Evolutionary conservation across 2,888 invertebrate species (phyloP).

Genomic region (Myopa tessellatipennis): DNA sequence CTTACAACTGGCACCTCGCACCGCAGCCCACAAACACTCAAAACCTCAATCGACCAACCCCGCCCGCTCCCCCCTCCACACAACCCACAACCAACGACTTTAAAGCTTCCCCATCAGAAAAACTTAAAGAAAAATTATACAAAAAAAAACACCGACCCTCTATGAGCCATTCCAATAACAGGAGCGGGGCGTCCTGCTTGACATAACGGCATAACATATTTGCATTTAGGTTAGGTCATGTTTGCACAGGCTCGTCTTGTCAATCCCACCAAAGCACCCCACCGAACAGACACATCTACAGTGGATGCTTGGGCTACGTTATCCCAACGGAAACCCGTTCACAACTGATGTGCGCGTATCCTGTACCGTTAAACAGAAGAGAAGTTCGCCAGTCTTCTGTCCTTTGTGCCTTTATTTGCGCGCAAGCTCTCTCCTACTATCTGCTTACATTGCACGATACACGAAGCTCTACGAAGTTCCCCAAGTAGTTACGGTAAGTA

Average conservation of each 20-base stretch:
- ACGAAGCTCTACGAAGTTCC: too few relatives aligned
- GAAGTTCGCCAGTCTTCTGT: too few relatives aligned
- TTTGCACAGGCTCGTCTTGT: neutral
- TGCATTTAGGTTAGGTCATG: slow-evolving; percentile 39
- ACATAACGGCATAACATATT: slow-evolving; percentile 25
- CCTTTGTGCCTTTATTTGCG: too few relatives aligned
- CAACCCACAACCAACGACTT: neutral
- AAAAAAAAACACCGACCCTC: neutral
- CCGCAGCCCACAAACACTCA: neutral
- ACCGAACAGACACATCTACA: neutral
- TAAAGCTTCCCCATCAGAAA: neutral
- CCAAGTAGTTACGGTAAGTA: too few relatives aligned
- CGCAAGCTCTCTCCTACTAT: too few relatives aligned
- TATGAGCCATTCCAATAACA: neutral
- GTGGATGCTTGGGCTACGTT: neutral
- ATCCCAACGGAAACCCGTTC: slow-evolving; percentile 16
- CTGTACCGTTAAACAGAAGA: slow-evolving; percentile 6
- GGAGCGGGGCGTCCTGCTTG: neutral
- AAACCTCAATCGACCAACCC: neutral
- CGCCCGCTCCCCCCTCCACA: neutral
- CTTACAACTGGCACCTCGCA: neutral
- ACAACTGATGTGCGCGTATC: slow-evolving; percentile 29
- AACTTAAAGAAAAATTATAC: neutral
- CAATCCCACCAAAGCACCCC: neutral
- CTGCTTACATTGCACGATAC: too few relatives aligned